These are phyloP conservation scores for Clarias gariepinus DNA, from an alignment of 2,113 vertebrate genomes.

Conservation along the genomic window DNA sequence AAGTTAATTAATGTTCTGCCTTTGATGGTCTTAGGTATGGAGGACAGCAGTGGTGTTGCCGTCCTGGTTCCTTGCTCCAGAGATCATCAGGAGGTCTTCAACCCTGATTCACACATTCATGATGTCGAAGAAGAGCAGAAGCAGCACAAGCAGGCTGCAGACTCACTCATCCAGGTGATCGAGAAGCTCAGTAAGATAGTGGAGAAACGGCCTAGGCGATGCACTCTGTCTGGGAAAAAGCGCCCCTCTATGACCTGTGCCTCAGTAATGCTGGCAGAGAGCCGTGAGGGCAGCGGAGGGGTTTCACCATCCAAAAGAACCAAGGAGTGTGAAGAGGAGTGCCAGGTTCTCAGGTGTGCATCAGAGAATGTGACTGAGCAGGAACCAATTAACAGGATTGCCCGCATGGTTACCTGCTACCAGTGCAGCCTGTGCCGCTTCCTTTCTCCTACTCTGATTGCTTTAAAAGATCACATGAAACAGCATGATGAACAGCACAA, in stretches of 20 bases:
- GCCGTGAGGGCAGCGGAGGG: constrained; percentile 62
- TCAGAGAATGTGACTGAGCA: background rate
- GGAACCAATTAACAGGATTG: constrained; percentile 44
- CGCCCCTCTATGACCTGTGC: constrained; percentile 68
- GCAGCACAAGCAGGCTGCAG: constrained; percentile 73
- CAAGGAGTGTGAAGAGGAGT: constrained; percentile 62
- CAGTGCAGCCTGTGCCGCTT: constrained; percentile 93
- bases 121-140: constrained; percentile 21
- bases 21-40: constrained; percentile 80
- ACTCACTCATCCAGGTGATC: constrained; percentile 92
- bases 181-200: constrained; percentile 97
- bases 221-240: constrained; percentile 81
- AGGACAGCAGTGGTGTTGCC: constrained; percentile 79
- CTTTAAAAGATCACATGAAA: constrained; percentile 86
- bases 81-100: constrained; percentile 74
- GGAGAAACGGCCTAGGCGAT: constrained; percentile 85
- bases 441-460: constrained; percentile 80
- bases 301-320: constrained; percentile 71
- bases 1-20: background rate
- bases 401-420: constrained; percentile 83
- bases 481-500: constrained; percentile 89
- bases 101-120: constrained; percentile 58
- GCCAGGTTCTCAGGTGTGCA: constrained; percentile 40
- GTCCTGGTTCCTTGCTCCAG: constrained; percentile 78
- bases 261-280: constrained; percentile 47